A percentile compares a stretch with the other conserved stretches of the same genome.
phyloP scores from a whole-genome alignment of 2,888 invertebrate species.

The Fissipunctia ypsillon region DNA sequence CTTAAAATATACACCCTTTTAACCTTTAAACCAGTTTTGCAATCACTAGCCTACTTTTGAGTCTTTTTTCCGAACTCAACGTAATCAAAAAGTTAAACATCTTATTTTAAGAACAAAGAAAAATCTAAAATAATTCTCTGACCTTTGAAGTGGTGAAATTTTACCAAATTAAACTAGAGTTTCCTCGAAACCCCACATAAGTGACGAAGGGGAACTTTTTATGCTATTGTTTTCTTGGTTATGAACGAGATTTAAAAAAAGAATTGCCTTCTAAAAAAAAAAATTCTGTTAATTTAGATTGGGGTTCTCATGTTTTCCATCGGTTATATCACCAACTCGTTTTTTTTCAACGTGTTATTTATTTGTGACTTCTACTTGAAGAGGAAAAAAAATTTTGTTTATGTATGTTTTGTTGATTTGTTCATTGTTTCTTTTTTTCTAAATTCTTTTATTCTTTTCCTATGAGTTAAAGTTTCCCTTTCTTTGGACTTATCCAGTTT shows the following conservation, averaged over 20 bases:
- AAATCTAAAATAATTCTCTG: background rate
- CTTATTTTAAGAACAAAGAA: constrained; percentile 44
- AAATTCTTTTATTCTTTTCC: constrained; percentile 12
- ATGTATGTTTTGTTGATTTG: background rate
- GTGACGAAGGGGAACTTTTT: background rate
- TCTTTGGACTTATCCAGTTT: background rate
- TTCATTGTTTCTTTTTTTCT: background rate
- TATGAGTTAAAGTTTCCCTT: background rate
- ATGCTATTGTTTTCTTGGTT: constrained; percentile 17
- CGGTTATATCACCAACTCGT: background rate
- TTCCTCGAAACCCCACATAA: constrained; percentile 1
- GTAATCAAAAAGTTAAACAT: constrained; percentile 10
- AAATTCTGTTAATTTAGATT: constrained; percentile 16
- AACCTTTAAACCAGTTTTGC: constrained; percentile 13
- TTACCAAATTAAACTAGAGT: constrained; percentile 12
- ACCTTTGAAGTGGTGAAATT: constrained; percentile 23
- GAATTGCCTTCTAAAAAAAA: constrained; percentile 13
- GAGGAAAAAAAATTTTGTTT: constrained; percentile 4
- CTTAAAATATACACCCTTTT: background rate
- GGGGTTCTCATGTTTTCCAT: background rate
- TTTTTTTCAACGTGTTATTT: constrained; percentile 25
- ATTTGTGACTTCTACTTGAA: constrained; percentile 6
- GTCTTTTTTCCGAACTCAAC: background rate
- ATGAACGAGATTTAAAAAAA: constrained; percentile 8
- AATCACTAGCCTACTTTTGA: constrained; percentile 7